Evolutionary conservation across 2,797 vertebrate genomes (phyloP).

Genomic region (Pipistrellus pygmaeus): DNA sequence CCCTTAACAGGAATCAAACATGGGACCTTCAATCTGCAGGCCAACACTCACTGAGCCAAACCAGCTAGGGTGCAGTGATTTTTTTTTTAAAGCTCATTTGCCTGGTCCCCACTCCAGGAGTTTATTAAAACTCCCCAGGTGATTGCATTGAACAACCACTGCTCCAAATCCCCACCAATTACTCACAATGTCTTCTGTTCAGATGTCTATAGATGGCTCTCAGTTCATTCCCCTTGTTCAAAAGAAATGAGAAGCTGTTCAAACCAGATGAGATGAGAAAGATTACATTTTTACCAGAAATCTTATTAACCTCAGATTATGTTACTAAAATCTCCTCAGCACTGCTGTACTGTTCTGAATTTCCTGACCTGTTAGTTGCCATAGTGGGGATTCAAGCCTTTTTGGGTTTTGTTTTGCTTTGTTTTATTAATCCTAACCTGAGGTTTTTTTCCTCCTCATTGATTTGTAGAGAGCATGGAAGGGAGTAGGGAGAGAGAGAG

Average conservation of each 20-base stretch:
- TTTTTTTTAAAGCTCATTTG: not conserved
- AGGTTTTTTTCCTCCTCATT: too few relatives aligned
- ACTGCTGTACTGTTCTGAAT: not conserved
- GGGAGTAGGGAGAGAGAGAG: too few relatives aligned
- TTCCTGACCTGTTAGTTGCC: not conserved
- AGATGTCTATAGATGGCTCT: not conserved
- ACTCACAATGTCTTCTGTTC: not conserved
- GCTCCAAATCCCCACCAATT: not conserved
- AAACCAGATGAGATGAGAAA: slow-evolving; percentile 9
- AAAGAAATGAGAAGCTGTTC: slow-evolving; percentile 9
- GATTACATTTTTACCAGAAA: not conserved
- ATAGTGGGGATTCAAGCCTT: too few relatives aligned
- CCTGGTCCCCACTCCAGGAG: not conserved
- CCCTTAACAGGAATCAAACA: too few relatives aligned
- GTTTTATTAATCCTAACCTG: too few relatives aligned
- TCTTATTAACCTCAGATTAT: not conserved
- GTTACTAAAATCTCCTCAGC: slow-evolving; percentile 22
- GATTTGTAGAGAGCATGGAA: too few relatives aligned
- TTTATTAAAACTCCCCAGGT: not conserved
- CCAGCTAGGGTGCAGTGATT: too few relatives aligned
- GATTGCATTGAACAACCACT: not conserved
- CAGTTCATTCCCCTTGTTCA: not conserved
- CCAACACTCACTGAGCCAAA: too few relatives aligned
- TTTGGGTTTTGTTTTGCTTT: too few relatives aligned
- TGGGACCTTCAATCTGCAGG: too few relatives aligned